Conservation (phyloP, 2,888 invertebrate genomes). For the Teinopalpus imperialis region DNA sequence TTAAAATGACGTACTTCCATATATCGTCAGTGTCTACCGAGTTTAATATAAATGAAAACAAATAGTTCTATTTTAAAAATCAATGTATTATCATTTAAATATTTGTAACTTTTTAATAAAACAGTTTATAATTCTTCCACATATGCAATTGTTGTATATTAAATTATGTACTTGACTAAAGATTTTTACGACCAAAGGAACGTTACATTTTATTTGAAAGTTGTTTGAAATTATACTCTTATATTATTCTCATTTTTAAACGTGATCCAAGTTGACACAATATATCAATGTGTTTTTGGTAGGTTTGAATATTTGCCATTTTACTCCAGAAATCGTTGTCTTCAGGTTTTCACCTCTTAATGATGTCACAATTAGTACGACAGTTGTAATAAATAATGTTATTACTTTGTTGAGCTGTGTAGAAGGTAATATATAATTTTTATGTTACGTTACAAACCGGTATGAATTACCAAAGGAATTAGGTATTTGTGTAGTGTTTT, state of each 20-base stretch:
- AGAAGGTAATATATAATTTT: slow-evolving; percentile 54
- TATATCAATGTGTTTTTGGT: background rate
- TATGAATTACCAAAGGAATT: slow-evolving; percentile 79
- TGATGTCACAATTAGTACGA: slow-evolving; percentile 48
- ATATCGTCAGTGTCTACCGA: too few species aligned
- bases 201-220: background rate
- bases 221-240: background rate
- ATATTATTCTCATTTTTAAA: too few species aligned
- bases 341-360: background rate
- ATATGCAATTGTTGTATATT: background rate
- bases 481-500: slow-evolving; percentile 70
- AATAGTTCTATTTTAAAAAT: too few species aligned
- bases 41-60: too few species aligned
- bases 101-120: too few species aligned
- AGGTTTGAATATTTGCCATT: slow-evolving; percentile 15
- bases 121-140: too few species aligned
- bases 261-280: too few species aligned
- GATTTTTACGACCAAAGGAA: background rate
- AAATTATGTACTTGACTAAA: slow-evolving; percentile 4
- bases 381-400: slow-evolving; percentile 44
- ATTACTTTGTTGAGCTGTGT: slow-evolving; percentile 56
- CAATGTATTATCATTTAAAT: too few species aligned
- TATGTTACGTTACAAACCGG: slow-evolving; percentile 71
- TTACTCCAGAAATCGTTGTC: background rate
- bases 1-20: too few species aligned